These are phyloP conservation scores for Drosophila tristis DNA, from an alignment of 1,140 invertebrate genomes.

Conservation along the genomic window DNA sequence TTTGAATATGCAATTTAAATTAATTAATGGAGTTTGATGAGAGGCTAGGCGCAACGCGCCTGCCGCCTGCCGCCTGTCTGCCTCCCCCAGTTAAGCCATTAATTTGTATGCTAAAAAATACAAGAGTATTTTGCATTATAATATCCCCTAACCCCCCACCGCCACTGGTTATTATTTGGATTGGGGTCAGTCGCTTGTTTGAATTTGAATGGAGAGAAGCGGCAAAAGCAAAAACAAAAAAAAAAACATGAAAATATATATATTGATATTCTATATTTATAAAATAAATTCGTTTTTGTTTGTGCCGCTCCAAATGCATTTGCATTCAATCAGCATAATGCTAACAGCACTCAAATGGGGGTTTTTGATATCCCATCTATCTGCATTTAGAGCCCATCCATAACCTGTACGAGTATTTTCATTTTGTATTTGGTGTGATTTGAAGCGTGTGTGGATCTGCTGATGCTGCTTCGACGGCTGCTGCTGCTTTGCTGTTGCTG, in stretches of 20 bases:
- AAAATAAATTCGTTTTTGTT: slow-evolving; percentile 21
- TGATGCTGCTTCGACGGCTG: too few relatives aligned
- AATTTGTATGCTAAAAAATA: slow-evolving; percentile 36
- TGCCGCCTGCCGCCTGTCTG: too few relatives aligned
- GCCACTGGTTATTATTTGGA: slow-evolving; percentile 8
- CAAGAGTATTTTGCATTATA: neutral
- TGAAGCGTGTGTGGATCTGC: neutral
- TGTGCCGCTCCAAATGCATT: slow-evolving; percentile 70
- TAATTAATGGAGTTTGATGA: slow-evolving; percentile 52
- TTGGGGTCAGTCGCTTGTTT: slow-evolving; percentile 22
- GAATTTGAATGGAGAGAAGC: slow-evolving; percentile 13
- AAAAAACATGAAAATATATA: slow-evolving; percentile 10
- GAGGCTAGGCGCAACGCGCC: neutral
- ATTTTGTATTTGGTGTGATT: slow-evolving; percentile 5
- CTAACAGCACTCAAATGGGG: slow-evolving; percentile 16
- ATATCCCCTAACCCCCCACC: neutral
- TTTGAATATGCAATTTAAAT: slow-evolving; percentile 67
- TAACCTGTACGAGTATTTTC: neutral
- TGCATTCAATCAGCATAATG: slow-evolving; percentile 72
- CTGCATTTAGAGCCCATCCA: slow-evolving; percentile 20
- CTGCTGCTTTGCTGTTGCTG: too few relatives aligned
- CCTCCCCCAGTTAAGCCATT: slow-evolving; percentile 38
- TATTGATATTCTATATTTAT: slow-evolving; percentile 50
- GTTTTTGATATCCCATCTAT: slow-evolving; percentile 31
- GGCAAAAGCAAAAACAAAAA: neutral